Conservation (phyloP, 1,140 invertebrate species). For the Medauroidea extradentata region DNA sequence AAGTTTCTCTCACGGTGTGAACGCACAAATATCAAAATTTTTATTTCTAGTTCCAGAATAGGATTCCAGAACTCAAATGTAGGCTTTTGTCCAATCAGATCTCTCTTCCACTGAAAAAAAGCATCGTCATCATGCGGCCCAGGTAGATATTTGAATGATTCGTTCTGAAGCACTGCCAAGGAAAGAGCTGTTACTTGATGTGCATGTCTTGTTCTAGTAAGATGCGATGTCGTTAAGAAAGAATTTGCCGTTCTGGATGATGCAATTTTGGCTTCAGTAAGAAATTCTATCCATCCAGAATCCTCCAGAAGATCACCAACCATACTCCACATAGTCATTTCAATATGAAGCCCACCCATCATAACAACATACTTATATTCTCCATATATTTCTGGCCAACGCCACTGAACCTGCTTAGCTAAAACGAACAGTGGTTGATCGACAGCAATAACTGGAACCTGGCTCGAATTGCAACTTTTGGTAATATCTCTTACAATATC, state of each 20-base stretch:
- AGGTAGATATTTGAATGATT: too few species aligned
- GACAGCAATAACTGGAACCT: conserved; percentile 15
- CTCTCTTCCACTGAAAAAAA: too few species aligned
- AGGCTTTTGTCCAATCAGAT: too few species aligned
- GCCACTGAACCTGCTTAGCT: conserved; percentile 29
- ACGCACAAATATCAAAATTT: too few species aligned
- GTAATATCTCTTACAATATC: conserved; percentile 18
- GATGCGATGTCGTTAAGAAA: too few species aligned
- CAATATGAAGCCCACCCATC: conserved; percentile 27
- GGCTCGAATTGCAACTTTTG: conserved; percentile 23
- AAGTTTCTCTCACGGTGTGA: too few species aligned
- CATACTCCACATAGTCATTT: conserved; percentile 23
- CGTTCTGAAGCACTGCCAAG: too few species aligned
- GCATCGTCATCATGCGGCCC: too few species aligned
- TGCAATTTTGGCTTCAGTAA: conserved; percentile 15
- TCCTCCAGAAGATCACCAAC: conserved; percentile 23
- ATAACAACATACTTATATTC: conserved; percentile 28
- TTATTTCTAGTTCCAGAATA: too few species aligned
- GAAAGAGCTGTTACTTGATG: conserved; percentile 10
- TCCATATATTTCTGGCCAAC: conserved; percentile 24
- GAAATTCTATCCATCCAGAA: conserved; percentile 23
- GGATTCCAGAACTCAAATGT: too few species aligned
- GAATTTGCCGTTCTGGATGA: conserved; percentile 16
- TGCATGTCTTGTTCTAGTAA: too few species aligned
- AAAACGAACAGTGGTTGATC: conserved; percentile 27